Percentiles rank a stretch among this genome's conserved stretches.
phyloP scores from a whole-genome alignment of 2,888 invertebrate species.

The Drosophila sordidula region DNA sequence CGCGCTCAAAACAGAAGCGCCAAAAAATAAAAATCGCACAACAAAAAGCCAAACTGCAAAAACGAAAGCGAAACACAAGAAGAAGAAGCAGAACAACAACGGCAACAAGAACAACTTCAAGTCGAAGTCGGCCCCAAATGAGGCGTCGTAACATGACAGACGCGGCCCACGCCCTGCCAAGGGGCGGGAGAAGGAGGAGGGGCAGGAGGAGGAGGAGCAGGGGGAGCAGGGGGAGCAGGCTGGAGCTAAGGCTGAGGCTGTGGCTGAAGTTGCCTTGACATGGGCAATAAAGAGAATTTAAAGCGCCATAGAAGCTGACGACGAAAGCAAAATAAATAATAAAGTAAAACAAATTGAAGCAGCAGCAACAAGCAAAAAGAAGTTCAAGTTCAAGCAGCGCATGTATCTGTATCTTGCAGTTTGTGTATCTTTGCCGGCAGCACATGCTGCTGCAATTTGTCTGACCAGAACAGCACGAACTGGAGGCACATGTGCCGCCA shows the following conservation, averaged over 20 bases:
- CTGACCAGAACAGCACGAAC: slow-evolving; percentile 41
- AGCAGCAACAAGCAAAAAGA: slow-evolving; percentile 35
- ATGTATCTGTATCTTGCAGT: slow-evolving; percentile 55
- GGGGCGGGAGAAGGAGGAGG: neutral
- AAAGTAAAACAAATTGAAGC: slow-evolving; percentile 68
- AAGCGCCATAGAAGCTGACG: slow-evolving; percentile 62
- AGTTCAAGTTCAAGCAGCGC: slow-evolving; percentile 75
- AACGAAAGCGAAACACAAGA: slow-evolving; percentile 50
- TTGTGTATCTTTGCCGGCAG: slow-evolving; percentile 51
- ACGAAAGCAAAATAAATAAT: slow-evolving; percentile 65
- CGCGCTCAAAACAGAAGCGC: slow-evolving; percentile 76
- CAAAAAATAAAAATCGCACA: slow-evolving; percentile 56
- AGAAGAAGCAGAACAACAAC: slow-evolving; percentile 4
- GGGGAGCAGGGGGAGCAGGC: neutral
- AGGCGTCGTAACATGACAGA: slow-evolving; percentile 47
- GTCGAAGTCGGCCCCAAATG: slow-evolving; percentile 33
- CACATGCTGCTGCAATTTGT: slow-evolving; percentile 59
- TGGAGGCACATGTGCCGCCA: slow-evolving; percentile 67
- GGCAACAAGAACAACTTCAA: slow-evolving; percentile 30
- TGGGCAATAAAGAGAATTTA: slow-evolving; percentile 76
- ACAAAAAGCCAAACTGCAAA: slow-evolving; percentile 43
- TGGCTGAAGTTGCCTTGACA: slow-evolving; percentile 64
- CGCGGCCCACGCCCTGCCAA: slow-evolving; percentile 37
- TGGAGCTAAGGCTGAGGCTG: neutral
- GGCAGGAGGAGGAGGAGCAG: neutral